phyloP scores from a whole-genome alignment of 2,888 invertebrate species.

The Lepidochrysops patricia region DNA sequence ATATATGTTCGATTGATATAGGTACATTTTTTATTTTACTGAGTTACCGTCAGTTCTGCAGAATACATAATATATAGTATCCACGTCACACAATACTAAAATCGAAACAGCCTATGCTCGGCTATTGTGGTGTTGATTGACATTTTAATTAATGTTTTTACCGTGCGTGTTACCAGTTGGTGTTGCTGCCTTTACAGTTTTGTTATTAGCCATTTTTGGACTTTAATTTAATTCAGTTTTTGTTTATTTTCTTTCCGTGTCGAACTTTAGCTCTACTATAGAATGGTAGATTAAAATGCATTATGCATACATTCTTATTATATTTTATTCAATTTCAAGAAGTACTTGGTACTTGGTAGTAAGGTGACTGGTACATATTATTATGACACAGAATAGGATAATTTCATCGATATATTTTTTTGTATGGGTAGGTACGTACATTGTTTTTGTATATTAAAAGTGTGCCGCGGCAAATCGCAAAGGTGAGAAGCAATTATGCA shows the following conservation, averaged over 20 bases:
- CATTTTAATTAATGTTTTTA: slow-evolving; percentile 1
- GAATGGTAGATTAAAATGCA: too few species aligned
- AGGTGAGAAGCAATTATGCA: slow-evolving; percentile 14
- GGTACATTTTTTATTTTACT: not conserved
- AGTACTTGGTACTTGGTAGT: too few species aligned
- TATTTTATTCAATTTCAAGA: too few species aligned
- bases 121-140: slow-evolving; percentile 6
- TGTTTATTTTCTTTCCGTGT: too few species aligned
- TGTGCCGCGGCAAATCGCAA: not conserved
- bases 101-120: not conserved
- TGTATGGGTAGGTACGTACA: too few species aligned
- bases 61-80: not conserved
- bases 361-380: too few species aligned
- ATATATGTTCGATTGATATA: too few species aligned
- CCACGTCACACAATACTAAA: not conserved
- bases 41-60: not conserved
- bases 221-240: not conserved
- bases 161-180: not conserved
- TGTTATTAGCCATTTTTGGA: not conserved
- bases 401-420: too few species aligned
- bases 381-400: too few species aligned
- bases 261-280: too few species aligned
- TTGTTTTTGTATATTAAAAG: not conserved
- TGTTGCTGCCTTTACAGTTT: not conserved
- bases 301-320: too few species aligned